Percentiles rank a stretch among this genome's conserved stretches.
phyloP scores from a whole-genome alignment of 2,113 vertebrate genomes.

The Bubo scandiacus region DNA sequence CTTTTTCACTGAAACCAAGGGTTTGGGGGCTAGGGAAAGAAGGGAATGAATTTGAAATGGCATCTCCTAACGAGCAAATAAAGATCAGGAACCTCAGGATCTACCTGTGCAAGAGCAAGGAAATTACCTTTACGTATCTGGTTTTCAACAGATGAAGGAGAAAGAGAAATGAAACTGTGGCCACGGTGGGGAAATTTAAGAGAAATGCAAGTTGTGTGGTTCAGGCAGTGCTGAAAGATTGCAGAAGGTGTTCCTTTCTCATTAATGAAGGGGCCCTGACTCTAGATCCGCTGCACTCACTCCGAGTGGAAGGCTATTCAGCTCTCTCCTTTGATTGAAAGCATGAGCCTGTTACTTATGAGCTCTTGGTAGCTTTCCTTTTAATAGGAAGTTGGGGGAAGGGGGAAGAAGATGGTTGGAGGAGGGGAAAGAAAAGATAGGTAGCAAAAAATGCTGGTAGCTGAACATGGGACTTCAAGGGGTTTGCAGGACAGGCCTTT shows the following conservation, averaged over 20 bases:
- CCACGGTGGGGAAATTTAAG: neutral
- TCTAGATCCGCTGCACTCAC: neutral
- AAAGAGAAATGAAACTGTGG: neutral
- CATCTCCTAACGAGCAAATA: neutral
- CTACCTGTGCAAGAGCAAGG: neutral
- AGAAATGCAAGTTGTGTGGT: neutral
- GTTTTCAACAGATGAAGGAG: neutral
- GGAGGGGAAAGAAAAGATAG: neutral
- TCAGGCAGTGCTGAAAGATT: neutral
- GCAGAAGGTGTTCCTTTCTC: constrained; percentile 51
- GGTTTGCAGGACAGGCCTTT: neutral
- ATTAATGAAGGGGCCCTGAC: constrained; percentile 59
- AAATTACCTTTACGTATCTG: neutral
- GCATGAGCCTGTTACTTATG: neutral
- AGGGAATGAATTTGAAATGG: neutral
- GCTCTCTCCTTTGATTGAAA: constrained; percentile 28
- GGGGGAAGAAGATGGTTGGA: neutral
- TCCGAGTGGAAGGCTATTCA: neutral
- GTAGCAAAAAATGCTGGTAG: neutral
- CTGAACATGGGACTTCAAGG: neutral
- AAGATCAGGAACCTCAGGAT: neutral
- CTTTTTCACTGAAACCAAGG: neutral
- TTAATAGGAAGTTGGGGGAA: constrained; percentile 8
- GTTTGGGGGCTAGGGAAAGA: neutral
- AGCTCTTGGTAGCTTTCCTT: neutral